Evolutionary conservation across 2,888 invertebrate species (phyloP).

Genomic region (Lycophotia porphyrea): DNA sequence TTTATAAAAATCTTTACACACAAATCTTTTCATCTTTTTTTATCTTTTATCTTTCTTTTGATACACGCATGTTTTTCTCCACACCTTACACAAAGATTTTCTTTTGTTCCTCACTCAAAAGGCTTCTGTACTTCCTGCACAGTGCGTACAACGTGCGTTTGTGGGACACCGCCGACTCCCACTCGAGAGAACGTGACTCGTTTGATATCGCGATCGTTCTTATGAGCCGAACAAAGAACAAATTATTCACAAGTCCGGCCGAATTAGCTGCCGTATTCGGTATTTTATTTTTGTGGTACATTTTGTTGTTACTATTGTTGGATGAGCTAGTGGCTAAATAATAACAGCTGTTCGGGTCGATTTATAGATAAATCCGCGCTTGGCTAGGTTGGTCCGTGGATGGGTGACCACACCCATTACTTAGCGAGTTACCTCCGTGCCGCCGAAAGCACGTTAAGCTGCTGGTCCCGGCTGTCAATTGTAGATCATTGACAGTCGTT

Average conservation of each 20-base stretch:
- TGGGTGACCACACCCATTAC: too few species aligned
- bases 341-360: too few species aligned
- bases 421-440: too few species aligned
- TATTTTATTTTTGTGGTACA: conserved; percentile 35
- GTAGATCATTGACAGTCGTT: too few species aligned
- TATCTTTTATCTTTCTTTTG: not conserved
- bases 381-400: too few species aligned
- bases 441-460: too few species aligned
- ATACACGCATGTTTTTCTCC: not conserved
- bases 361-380: too few species aligned
- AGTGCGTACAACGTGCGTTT: conserved; percentile 52
- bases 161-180: conserved; percentile 63
- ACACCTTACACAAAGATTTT: not conserved
- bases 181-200: conserved; percentile 68
- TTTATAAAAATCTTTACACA: too few species aligned
- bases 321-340: too few species aligned
- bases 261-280: conserved; percentile 40
- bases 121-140: conserved; percentile 40
- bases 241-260: conserved; percentile 59
- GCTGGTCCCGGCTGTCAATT: too few species aligned
- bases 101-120: conserved; percentile 12
- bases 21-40: too few species aligned
- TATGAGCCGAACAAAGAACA: conserved; percentile 62
- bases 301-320: conserved; percentile 14
- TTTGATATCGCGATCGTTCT: conserved; percentile 66